Evolutionary conservation across 2,113 vertebrate species (phyloP).

Genomic region (Seriola aureovittata): DNA sequence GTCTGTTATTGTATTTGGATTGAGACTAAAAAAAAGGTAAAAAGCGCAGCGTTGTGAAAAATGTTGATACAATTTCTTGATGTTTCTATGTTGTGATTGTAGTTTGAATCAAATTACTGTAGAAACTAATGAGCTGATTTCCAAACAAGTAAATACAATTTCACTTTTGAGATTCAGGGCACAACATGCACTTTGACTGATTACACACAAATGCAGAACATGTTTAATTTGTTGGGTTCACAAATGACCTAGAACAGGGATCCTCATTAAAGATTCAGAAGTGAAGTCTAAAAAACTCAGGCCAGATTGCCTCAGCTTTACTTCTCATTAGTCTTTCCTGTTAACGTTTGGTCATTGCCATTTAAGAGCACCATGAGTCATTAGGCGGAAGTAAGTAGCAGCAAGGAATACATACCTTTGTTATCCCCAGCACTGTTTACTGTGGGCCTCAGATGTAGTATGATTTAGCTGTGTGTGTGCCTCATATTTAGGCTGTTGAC

Average conservation of each 20-base stretch:
- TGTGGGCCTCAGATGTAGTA: background rate
- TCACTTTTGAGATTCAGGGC: no score
- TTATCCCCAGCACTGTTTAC: conserved; percentile 1
- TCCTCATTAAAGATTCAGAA: background rate
- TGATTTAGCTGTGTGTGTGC: conserved; percentile 19
- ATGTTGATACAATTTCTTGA: no score
- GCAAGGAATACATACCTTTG: conserved; percentile 1
- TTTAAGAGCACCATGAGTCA: background rate
- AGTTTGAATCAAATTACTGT: no score
- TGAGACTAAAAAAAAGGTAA: no score
- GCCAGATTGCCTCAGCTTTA: background rate
- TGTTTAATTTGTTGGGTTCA: background rate
- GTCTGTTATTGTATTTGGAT: no score
- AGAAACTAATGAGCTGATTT: no score
- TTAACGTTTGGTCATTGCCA: background rate
- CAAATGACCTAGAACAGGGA: background rate
- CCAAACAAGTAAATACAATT: background rate
- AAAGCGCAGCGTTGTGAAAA: no score
- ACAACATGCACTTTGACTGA: background rate
- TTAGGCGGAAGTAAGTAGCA: background rate
- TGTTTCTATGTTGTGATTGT: no score
- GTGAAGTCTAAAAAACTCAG: background rate
- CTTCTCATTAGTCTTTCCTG: background rate
- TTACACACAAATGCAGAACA: background rate
- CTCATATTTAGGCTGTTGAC: conserved; percentile 48